Evolutionary conservation across 2,888 invertebrate species (phyloP), one percentile per base, ranked within the genome.

Genomic region (Stenolophus ochropezus): DNA sequence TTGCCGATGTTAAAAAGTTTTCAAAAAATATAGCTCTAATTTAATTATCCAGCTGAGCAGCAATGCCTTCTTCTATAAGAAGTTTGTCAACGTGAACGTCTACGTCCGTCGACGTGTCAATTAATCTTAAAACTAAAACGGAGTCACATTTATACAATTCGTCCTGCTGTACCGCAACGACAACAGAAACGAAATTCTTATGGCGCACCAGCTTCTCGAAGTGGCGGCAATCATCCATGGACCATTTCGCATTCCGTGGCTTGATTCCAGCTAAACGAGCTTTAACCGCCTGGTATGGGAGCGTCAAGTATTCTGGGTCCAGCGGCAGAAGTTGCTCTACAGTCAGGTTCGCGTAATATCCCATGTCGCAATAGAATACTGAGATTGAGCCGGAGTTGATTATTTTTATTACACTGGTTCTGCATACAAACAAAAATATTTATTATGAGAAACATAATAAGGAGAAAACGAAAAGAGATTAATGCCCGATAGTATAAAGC

Each of bases 131-230:
- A 21, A 92, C 92, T 23, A 96, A 88, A 27, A 94, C 89, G 0
- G 91, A 92, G 82, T 94, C 93, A 5, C 88, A 91, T 3, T 92
- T 91, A 83, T 93, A 92, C 25, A 92, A 86, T 18, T 92, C 91
- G 85, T 94, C 94, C 56, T 90, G 90, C 81, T 91, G 92, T 5
- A 93, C 91, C 18, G 93, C 91, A 83, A 91, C 91, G 74, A 96
- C 91, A 69, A 93, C 87, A 0, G 95, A 94, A 11, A 94, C 94
- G 83, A 96, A 94, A 75, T 92, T 90, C 85, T 93, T 93, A 42
- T 93, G 92, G 42, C 93, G 92, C 4, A 95, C 94, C 83, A 96
- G 86, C 84, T 94, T 91, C 85, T 94, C 93, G 87, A 96, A 96
- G 82, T 92, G 89, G 75, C 94, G 89, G 85, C 94, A 94, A 88